A percentile compares a stretch with the other conserved stretches of the same genome.
Conservation (phyloP, 2,888 invertebrate genomes). For the Chelonus formosanus region DNA sequence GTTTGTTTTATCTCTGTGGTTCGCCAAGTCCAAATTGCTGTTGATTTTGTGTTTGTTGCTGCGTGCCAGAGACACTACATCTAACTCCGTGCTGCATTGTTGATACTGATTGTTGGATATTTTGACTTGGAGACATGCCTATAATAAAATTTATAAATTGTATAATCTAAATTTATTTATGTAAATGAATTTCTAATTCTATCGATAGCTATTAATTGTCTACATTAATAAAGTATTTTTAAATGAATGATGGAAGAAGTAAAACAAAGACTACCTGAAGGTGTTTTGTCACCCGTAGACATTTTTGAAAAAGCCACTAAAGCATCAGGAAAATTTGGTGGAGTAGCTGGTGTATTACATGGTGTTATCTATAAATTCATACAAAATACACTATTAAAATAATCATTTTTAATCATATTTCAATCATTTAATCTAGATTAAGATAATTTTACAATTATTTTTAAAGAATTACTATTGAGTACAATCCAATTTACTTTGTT, state of each 20-base stretch:
- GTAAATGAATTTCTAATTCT: no score
- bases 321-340: conserved; percentile 93
- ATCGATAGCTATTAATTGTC: no score
- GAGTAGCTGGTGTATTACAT: conserved; percentile 93
- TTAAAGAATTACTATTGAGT: no score
- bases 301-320: conserved; percentile 88
- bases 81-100: conserved; percentile 64
- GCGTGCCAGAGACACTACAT: conserved; percentile 57
- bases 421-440: no score
- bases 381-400: neutral
- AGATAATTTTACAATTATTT: no score
- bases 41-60: conserved; percentile 59
- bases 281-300: conserved; percentile 74
- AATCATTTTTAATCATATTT: neutral
- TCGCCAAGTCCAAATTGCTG: conserved; percentile 62
- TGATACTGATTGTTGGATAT: conserved; percentile 64
- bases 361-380: conserved; percentile 77
- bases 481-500: no score
- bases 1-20: conserved; percentile 65
- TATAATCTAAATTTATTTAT: neutral
- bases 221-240: no score
- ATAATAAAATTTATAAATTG: conserved; percentile 26
- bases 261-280: conserved; percentile 54
- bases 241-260: no score
- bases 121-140: conserved; percentile 65